Conservation (phyloP, 1,140 invertebrate species). For the Manduca sexta region DNA sequence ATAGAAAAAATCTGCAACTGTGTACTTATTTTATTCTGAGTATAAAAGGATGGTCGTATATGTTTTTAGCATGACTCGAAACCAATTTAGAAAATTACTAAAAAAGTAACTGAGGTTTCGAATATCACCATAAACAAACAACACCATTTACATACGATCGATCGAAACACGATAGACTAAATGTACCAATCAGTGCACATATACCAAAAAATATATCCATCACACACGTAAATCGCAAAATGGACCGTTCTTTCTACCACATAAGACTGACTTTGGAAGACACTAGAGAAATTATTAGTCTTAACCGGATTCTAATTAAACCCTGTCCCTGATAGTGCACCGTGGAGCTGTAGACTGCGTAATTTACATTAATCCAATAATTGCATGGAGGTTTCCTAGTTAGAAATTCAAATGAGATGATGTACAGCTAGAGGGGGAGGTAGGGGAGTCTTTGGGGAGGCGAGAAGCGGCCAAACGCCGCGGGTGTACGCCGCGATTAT, state of each 20-base stretch:
- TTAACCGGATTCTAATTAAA: conserved; percentile 72
- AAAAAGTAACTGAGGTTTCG: too few relatives aligned
- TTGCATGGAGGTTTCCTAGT: conserved; percentile 92
- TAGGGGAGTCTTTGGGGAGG: conserved; percentile 43
- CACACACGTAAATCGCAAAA: background rate
- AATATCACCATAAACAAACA: too few relatives aligned
- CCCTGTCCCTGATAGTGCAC: conserved; percentile 73
- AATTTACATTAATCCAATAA: conserved; percentile 96
- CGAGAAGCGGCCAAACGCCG: conserved; percentile 46
- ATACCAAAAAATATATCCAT: background rate
- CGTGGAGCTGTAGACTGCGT: conserved; percentile 81
- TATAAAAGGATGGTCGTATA: background rate
- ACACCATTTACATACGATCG: too few relatives aligned
- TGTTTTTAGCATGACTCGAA: too few relatives aligned
- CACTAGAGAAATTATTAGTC: conserved; percentile 56
- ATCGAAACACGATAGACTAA: too few relatives aligned
- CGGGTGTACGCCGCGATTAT: conserved; percentile 33
- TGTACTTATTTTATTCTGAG: background rate
- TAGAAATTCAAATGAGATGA: conserved; percentile 93
- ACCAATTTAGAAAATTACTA: too few relatives aligned
- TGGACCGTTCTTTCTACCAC: conserved; percentile 1
- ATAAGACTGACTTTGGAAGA: conserved; percentile 29
- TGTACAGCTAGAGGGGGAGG: conserved; percentile 63
- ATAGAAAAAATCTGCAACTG: background rate
- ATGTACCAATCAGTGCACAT: too few relatives aligned